phyloP scores from a whole-genome alignment of 1,140 invertebrate genomes.

The Aleiodes sp. region DNA sequence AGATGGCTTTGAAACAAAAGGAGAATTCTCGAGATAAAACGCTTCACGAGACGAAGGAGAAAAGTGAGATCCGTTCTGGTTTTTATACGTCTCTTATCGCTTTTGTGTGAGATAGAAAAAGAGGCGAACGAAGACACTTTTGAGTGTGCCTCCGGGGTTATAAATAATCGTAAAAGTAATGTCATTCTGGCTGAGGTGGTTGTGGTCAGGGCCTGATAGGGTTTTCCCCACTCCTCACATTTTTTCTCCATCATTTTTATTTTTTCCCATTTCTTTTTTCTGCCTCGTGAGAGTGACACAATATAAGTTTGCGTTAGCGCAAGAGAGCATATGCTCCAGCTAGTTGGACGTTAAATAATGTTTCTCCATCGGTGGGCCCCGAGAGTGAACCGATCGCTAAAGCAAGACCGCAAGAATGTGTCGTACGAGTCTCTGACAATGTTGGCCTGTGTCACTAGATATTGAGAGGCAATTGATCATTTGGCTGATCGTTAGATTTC shows the following conservation, averaged over 20 bases:
- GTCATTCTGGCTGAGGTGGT: conserved; percentile 16
- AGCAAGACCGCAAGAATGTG: conserved; percentile 33
- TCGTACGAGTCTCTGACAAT: not conserved
- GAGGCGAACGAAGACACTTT: conserved; percentile 30
- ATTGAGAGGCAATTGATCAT: not conserved
- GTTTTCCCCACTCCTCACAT: not conserved
- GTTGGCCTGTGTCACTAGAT: not conserved
- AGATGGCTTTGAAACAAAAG: conserved; percentile 13
- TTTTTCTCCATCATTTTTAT: too few relatives aligned
- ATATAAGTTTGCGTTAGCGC: conserved; percentile 8
- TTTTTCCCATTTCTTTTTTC: too few relatives aligned
- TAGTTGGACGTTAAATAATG: conserved; percentile 49
- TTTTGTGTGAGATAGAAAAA: not conserved
- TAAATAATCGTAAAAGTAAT: conserved; percentile 37
- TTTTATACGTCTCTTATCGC: conserved; percentile 29
- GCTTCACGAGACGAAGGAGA: not conserved
- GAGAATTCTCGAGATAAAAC: conserved; percentile 25
- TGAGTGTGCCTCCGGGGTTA: conserved; percentile 27
- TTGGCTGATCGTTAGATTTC: not conserved
- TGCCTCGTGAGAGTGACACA: conserved; percentile 22
- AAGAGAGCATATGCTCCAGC: not conserved
- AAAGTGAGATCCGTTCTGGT: conserved; percentile 29
- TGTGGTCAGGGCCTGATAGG: not conserved
- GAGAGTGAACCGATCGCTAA: conserved; percentile 39
- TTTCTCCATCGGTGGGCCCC: conserved; percentile 52